Conservation (phyloP, 1,140 invertebrate genomes). For the Ylistrum balloti region DNA sequence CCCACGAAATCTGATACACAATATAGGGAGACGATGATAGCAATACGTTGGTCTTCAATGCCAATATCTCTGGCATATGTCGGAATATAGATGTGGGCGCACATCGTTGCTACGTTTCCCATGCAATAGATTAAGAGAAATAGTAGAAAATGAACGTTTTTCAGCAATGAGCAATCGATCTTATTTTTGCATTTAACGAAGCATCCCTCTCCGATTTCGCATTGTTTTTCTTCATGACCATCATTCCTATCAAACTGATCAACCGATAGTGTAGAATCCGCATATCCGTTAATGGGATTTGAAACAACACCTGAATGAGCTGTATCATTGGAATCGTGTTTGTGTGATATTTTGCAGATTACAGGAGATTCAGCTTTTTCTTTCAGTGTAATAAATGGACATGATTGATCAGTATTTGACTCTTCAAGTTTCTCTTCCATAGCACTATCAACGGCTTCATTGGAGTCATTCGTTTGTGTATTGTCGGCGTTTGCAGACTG, state of each 20-base stretch:
- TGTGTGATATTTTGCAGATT: no score
- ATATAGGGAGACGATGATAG: slow-evolving; percentile 59
- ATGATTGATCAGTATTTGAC: neutral
- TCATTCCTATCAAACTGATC: neutral
- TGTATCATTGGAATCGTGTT: no score
- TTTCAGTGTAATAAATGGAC: neutral
- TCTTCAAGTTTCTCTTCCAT: neutral
- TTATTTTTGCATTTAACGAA: neutral
- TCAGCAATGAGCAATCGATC: neutral
- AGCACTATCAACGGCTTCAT: neutral
- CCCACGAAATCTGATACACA: slow-evolving; percentile 59
- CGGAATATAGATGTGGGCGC: slow-evolving; percentile 55
- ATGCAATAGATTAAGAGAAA: neutral
- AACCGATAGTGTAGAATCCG: neutral
- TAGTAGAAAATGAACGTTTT: neutral
- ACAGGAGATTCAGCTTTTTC: neutral
- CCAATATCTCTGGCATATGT: slow-evolving; percentile 52
- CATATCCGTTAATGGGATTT: no score
- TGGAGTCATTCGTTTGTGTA: neutral
- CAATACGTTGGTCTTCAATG: slow-evolving; percentile 52
- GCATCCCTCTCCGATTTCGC: neutral
- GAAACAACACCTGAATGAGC: no score
- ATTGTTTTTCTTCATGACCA: neutral
- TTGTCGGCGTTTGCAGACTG: neutral
- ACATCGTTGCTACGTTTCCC: neutral